These are phyloP conservation scores for Leptinotarsa defecta DNA, from an alignment of 1,140 invertebrate genomes.

Conservation along the genomic window DNA sequence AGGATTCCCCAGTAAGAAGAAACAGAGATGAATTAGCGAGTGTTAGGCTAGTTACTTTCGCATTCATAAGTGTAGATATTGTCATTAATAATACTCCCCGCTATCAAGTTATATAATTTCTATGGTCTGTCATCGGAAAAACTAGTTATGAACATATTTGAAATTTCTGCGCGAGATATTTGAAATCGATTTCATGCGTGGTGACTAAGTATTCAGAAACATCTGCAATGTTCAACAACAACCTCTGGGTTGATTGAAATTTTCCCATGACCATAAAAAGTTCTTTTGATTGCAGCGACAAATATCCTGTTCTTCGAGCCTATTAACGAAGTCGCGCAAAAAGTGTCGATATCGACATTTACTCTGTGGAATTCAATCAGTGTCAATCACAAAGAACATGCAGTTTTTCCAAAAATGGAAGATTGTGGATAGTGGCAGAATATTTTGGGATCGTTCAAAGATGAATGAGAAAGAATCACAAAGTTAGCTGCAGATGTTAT, in stretches of 20 bases:
- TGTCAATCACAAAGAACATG: background rate
- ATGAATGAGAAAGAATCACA: too few species aligned
- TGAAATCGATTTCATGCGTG: background rate
- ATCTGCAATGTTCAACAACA: background rate
- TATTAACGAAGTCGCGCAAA: constrained; percentile 1
- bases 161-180: background rate
- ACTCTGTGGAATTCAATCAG: background rate
- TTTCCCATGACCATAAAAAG: background rate
- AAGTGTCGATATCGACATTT: background rate
- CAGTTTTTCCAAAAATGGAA: too few species aligned
- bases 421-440: too few species aligned
- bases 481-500: too few species aligned
- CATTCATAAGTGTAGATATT: too few species aligned
- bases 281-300: background rate
- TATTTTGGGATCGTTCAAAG: background rate
- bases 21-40: too few species aligned
- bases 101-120: too few species aligned
- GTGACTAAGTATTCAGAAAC: background rate
- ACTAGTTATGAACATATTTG: background rate
- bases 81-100: too few species aligned
- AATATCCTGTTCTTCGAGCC: constrained; percentile 7
- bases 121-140: background rate
- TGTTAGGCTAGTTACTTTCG: too few species aligned
- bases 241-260: background rate
- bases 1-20: too few species aligned